Conservation (phyloP, 2,888 invertebrate genomes). For the Leptothorax acervorum region DNA sequence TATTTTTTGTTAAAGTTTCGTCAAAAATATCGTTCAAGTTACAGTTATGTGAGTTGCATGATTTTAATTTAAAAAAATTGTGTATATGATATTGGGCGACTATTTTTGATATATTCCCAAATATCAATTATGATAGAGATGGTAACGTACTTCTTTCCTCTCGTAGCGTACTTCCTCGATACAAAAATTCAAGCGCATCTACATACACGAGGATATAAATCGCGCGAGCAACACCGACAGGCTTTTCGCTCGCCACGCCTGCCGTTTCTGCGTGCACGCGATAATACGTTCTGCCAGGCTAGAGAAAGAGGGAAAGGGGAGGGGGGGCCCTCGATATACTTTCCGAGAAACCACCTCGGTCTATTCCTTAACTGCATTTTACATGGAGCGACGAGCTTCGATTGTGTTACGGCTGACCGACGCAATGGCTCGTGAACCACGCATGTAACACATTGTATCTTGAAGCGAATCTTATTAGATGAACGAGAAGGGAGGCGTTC, state of each 20-base stretch:
- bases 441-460: constrained; percentile 53
- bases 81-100: no score
- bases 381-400: constrained; percentile 32
- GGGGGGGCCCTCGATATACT: constrained; percentile 35
- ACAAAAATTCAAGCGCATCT: constrained; percentile 33
- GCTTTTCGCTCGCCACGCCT: constrained; percentile 47
- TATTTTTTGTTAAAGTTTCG: background rate
- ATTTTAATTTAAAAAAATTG: background rate
- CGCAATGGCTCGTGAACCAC: constrained; percentile 36
- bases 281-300: constrained; percentile 35
- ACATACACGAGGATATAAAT: constrained; percentile 32
- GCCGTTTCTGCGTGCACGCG: constrained; percentile 48
- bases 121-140: constrained; percentile 1
- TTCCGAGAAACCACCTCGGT: constrained; percentile 37
- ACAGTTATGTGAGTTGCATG: no score
- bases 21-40: background rate
- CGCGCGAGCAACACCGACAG: constrained; percentile 11
- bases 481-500: constrained; percentile 43
- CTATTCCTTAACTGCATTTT: constrained; percentile 35
- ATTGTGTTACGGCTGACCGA: constrained; percentile 45
- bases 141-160: background rate
- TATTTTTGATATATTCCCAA: background rate
- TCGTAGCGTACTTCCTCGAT: background rate
- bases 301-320: background rate
- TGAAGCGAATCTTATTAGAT: constrained; percentile 54